These are phyloP conservation scores for Paradoxurus hermaphroditus DNA, from an alignment of 2,113 vertebrate genomes.

Conservation along the genomic window DNA sequence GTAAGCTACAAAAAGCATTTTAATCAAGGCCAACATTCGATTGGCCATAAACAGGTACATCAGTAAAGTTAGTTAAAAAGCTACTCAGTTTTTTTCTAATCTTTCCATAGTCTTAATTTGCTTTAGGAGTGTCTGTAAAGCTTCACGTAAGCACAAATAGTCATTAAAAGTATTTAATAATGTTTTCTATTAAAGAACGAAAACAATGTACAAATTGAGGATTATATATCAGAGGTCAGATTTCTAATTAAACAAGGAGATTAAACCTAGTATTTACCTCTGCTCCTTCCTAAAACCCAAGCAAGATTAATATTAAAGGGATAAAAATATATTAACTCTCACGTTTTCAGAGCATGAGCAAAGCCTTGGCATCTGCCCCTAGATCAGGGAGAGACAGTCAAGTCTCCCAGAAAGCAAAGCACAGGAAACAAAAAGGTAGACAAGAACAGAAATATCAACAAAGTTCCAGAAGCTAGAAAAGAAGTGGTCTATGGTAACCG, in stretches of 20 bases:
- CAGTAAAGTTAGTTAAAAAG: background rate
- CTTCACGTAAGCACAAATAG: background rate
- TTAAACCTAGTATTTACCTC: constrained; percentile 41
- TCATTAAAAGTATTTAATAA: constrained; percentile 28
- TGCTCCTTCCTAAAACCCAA: constrained; percentile 39
- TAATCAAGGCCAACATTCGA: background rate
- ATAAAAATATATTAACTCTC: background rate
- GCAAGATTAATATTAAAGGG: constrained; percentile 27
- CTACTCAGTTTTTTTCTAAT: background rate
- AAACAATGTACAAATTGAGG: background rate
- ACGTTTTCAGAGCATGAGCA: background rate
- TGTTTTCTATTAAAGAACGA: constrained; percentile 29
- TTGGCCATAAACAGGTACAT: background rate
- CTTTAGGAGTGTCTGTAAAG: background rate
- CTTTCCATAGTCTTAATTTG: background rate
- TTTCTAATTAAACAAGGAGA: constrained; percentile 58
- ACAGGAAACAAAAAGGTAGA: background rate
- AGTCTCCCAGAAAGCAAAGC: background rate
- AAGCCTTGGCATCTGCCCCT: background rate
- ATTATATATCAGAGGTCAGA: background rate
- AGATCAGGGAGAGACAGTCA: background rate
- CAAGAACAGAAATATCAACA: background rate
- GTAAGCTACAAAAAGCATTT: background rate
- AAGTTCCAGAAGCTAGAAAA: background rate
- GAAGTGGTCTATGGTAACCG: background rate